These are phyloP conservation scores for Alethe castanea DNA, from an alignment of 2,113 vertebrate species.

Conservation along the genomic window DNA sequence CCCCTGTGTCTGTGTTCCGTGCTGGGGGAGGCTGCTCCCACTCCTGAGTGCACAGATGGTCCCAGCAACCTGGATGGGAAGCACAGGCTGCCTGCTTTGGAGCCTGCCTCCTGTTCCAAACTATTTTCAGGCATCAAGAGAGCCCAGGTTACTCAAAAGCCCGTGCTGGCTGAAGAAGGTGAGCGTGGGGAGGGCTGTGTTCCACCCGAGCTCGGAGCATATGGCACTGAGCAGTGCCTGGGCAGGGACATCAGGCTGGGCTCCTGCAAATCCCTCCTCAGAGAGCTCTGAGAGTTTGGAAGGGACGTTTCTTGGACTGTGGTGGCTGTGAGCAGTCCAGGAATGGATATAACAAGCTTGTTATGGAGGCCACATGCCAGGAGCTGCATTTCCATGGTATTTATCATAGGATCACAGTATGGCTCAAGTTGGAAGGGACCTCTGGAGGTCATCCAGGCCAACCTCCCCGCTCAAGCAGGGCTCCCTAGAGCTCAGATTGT, in stretches of 20 bases:
- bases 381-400: background rate
- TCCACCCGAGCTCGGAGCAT: background rate
- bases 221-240: background rate
- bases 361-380: background rate
- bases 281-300: background rate
- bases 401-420: background rate
- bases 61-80: background rate
- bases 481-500: background rate
- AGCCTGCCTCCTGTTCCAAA: background rate
- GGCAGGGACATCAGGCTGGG: background rate
- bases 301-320: background rate
- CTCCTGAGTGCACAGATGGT: background rate
- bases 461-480: background rate
- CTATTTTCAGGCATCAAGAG: background rate
- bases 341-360: background rate
- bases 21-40: background rate
- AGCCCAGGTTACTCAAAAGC: background rate
- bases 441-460: background rate
- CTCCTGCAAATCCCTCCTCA: background rate
- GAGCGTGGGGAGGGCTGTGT: rapidly evolving
- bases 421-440: background rate
- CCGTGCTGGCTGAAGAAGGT: background rate
- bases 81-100: background rate
- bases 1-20: background rate
- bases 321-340: background rate